Evolutionary conservation across 53 echinoderm and acorn worm species (phyloP).

Genomic region (Mesocentrotus franciscanus): DNA sequence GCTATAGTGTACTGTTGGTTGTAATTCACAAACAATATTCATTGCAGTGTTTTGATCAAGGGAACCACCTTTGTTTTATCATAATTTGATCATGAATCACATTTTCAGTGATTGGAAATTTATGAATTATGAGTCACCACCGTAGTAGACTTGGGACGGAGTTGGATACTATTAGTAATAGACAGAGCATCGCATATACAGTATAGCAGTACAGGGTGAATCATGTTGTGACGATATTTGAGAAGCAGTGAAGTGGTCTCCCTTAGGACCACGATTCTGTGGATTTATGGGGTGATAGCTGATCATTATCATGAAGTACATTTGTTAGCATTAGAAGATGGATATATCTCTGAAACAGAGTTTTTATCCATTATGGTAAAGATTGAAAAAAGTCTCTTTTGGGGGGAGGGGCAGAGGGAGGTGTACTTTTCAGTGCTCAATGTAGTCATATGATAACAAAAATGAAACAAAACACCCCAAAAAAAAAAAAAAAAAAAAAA

Average conservation of each 20-base stretch:
- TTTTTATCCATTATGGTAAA: background rate
- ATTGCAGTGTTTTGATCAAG: constrained; percentile 11
- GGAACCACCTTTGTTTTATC: constrained; percentile 31
- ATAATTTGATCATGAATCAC: constrained; percentile 58
- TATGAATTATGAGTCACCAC: constrained; percentile 53
- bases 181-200: background rate
- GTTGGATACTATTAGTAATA: background rate
- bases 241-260: constrained; percentile 13
- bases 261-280: constrained; percentile 9
- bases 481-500: too few relatives aligned
- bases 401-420: too few relatives aligned
- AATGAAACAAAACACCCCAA: too few relatives aligned
- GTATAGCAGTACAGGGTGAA: background rate
- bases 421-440: too few relatives aligned
- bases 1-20: background rate
- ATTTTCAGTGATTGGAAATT: constrained; percentile 56
- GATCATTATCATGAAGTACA: background rate
- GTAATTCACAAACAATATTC: background rate
- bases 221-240: constrained; percentile 25
- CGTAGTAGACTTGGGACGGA: background rate
- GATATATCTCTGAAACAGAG: background rate
- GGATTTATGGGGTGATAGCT: background rate
- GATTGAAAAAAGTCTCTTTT: background rate
- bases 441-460: too few relatives aligned
- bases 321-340: background rate